Evolutionary conservation across 2,797 vertebrate species (phyloP), one percentile per base, ranked within the genome.

Genomic region (Peromyscus nudipes): DNA sequence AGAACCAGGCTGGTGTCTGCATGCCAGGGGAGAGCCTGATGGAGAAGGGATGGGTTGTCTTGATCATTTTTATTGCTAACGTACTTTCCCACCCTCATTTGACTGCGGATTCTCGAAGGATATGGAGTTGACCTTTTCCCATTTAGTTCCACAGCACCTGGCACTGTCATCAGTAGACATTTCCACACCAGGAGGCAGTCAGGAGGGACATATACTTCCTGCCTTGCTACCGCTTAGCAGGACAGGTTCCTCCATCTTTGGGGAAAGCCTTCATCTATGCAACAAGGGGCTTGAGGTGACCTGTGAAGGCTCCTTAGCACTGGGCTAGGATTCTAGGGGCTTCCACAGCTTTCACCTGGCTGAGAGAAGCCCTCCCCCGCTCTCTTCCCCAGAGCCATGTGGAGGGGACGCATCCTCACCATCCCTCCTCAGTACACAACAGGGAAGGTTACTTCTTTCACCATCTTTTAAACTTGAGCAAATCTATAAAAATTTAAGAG

Each of bases 401-500:
- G n/a, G 2, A 40, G 55, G 85, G 81, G 76, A 60, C 52, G 34
- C 31, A n/a, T 57, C 69, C 75, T 92, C 76, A 34, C 73, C 46
- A 40, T 84, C 3, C 67, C 34, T 67, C 83, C n/a, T 46, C 31
- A 69, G 83, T n/a, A n/a, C 12, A 73, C 23, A 65, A 3, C 16
- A 76, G 65, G 87, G 81, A 83, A 76, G 46, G 34, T 71, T 83
- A 77, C 77, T 87, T 85, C 65, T 94, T 89, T 91, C 21, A 37
- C 27, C 12, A 25, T 55, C 57, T 73, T 67, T 65, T 57, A 73
- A 96, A 96, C 86, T 62, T 25, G 31, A 86, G 37, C 81, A 85
- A 65, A 93, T 83, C 52, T 43, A 9, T 94, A 92, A 91, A 86
- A 43, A 55, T 79, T 21, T 82, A 75, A 95, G 90, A 64, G 55